Base-by-base conservation (phyloP, 2,113 vertebrate genomes). In the Cyanoderma ruficeps region DNA sequence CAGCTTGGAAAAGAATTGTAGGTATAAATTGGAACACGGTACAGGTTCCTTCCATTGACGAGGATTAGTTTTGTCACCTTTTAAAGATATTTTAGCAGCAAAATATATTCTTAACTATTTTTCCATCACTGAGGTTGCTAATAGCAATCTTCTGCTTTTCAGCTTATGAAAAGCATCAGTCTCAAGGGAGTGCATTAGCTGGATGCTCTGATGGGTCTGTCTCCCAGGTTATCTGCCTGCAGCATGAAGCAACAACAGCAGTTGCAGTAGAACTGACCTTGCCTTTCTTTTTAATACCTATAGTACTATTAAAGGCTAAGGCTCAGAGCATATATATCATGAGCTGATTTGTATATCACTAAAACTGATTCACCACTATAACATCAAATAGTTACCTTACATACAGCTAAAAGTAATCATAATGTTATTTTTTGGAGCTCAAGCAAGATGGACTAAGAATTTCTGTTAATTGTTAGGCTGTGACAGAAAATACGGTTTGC, bases 181-280 rank as follows among this genome's bases (percentile, higher is more conserved):
- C 98, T 97, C 93, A 55, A 80, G 93, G 97, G 97, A 96, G 75
- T 98, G 98, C 97, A 98, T 98, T 98, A 98, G 57, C 91, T 95
- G 67, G 93, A 96, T 97, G 69, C 87, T 97, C 90, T 13, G 16
- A 11, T 53, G 55, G 39, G 69, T 85, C 67, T 93, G 23, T 94
- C 76, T 97, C 89, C 82, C 56, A 71, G 83, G 75, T 64, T 96
- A 55, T 80, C 87, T 92, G 89, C 94, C 82, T 75, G 52, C 50
- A 90, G 84, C 77, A n/a, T 20, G 75, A 93, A 95, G 69, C 5
- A 79, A 86, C 57, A 90, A 70, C 28, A 94, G 79, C 63, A 90
- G 83, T 91, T 87, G 77, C 89, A 93, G 70, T 78, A 89, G 70
- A 87, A 57, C 67, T 85, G 84, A 97, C 97, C 90, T 97, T 96